Evolutionary conservation across 2,113 vertebrate genomes (phyloP).

Genomic region (Pongo abelii): DNA sequence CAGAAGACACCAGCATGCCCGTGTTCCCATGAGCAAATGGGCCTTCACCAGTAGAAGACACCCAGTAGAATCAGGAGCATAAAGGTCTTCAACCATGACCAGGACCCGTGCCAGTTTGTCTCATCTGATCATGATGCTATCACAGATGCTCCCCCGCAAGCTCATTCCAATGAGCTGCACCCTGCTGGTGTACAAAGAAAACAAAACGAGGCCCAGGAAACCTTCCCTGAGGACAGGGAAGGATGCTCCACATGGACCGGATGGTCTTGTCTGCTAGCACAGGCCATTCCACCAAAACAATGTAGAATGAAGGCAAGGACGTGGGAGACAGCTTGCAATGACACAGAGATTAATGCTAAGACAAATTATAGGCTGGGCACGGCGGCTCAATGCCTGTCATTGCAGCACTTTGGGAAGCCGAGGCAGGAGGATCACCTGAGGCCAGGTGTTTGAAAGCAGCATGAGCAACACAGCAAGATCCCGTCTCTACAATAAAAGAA

Average conservation of each 20-base stretch:
- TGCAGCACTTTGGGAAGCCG: no score
- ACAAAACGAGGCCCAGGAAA: not conserved
- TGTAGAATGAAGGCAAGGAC: not conserved
- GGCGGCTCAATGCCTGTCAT: no score
- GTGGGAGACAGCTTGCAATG: rapidly evolving
- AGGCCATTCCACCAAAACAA: not conserved
- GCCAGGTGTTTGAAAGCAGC: no score
- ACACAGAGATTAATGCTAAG: not conserved
- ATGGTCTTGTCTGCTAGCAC: not conserved
- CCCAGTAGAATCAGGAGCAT: no score
- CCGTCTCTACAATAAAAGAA: no score
- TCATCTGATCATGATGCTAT: not conserved
- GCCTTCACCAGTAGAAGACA: not conserved
- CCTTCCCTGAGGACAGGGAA: no score
- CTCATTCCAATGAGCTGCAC: not conserved
- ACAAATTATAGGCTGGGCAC: not conserved
- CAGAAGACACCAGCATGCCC: no score
- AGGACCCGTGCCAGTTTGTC: rapidly evolving
- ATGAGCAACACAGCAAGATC: no score
- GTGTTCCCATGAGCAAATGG: no score
- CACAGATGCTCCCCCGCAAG: not conserved
- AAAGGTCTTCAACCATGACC: no score
- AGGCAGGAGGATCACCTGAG: no score
- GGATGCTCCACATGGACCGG: rapidly evolving
- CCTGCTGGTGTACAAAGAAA: not conserved